Percentiles rank a stretch among this genome's conserved stretches.
These are phyloP conservation scores for Trisateles emortualis DNA, from an alignment of 2,888 invertebrate species.

Conservation along the genomic window DNA sequence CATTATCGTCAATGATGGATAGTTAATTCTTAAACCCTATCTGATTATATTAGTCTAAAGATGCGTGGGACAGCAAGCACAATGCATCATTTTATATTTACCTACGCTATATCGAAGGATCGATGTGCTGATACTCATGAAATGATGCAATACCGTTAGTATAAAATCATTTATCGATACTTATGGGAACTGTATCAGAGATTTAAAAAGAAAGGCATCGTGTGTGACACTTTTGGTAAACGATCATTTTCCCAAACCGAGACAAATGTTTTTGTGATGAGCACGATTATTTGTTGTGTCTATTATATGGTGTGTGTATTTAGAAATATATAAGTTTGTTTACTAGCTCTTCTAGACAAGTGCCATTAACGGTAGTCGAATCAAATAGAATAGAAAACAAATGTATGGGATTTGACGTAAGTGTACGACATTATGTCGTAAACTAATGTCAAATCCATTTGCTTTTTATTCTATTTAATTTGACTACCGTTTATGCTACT, in stretches of 20 bases:
- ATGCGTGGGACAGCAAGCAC: constrained; percentile 81
- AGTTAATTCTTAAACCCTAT: constrained; percentile 75
- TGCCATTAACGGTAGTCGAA: no score
- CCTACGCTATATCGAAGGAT: constrained; percentile 51
- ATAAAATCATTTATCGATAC: constrained; percentile 34
- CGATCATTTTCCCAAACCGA: not conserved
- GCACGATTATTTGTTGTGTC: no score
- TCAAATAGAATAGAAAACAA: no score
- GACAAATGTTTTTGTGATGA: no score
- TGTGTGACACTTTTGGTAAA: not conserved
- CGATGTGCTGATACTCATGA: constrained; percentile 42
- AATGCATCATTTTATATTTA: constrained; percentile 77
- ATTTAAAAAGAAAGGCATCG: not conserved
- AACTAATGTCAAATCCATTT: no score
- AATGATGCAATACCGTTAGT: constrained; percentile 50
- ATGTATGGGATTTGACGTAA: no score
- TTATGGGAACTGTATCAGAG: constrained; percentile 13
- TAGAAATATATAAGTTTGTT: no score
- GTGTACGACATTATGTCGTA: no score
- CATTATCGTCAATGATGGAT: constrained; percentile 84
- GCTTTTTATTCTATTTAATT: no score
- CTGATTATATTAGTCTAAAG: constrained; percentile 76
- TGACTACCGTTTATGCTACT: no score
- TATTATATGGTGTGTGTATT: no score
- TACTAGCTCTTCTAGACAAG: no score